Percentiles rank a stretch among this genome's conserved stretches.
Evolutionary conservation across 2,113 vertebrate genomes (phyloP).

Genomic region (Coptodon bakossiorum): DNA sequence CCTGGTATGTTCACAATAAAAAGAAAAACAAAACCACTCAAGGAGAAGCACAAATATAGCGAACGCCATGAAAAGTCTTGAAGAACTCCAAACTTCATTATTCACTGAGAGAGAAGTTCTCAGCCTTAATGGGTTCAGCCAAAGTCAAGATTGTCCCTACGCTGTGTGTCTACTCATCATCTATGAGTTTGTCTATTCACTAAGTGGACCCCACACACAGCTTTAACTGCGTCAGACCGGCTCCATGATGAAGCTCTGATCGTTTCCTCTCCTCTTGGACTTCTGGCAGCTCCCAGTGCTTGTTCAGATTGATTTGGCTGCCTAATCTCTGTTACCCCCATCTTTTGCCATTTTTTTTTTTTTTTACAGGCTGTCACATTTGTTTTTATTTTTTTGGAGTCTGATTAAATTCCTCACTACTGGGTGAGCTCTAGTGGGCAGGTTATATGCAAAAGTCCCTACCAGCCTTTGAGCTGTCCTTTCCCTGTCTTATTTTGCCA

Average conservation of each 20-base stretch:
- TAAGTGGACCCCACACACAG: constrained; percentile 4
- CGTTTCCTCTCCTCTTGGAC: not conserved
- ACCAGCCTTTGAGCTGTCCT: not conserved
- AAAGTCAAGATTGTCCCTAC: not conserved
- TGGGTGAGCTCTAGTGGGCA: not conserved
- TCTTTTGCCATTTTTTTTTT: not conserved
- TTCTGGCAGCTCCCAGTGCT: not conserved
- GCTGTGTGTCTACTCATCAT: not conserved
- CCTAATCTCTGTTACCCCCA: not conserved
- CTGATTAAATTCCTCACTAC: not conserved
- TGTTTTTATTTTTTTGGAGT: not conserved
- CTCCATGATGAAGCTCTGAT: not conserved
- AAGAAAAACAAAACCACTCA: constrained; percentile 25
- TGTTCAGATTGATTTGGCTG: not conserved
- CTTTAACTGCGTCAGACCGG: not conserved
- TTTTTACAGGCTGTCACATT: not conserved
- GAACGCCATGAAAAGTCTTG: not conserved
- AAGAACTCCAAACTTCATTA: constrained; percentile 6
- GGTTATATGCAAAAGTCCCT: not conserved
- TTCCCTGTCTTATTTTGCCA: not conserved
- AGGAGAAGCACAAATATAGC: not conserved
- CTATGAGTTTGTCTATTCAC: not conserved
- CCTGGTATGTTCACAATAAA: constrained; percentile 24
- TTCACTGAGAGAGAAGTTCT: not conserved
- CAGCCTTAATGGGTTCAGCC: not conserved